Evolutionary conservation across 1,140 invertebrate genomes (phyloP), one percentile per base, ranked within the genome.

Genomic region (Pectinophora gossypiella): DNA sequence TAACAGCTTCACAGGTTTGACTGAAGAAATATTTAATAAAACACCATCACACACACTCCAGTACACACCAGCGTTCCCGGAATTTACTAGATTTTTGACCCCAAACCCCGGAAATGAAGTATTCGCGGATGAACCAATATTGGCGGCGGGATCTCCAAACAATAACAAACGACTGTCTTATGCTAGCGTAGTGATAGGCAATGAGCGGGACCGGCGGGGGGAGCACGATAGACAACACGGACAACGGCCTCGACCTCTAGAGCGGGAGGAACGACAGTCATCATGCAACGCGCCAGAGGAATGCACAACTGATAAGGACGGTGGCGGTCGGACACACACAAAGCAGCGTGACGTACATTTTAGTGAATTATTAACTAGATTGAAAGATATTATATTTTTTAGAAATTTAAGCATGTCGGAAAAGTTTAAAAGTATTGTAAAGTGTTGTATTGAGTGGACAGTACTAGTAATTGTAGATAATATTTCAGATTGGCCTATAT

Each of bases 401-500:
- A 46, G 27, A 27, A 21, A 20, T 23, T 7, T 6, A n/a, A 27
- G 46, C 16, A 23, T 58, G 10, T 19, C 40, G 1, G 16, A 43
- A n/a, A 61, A 57, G 50, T 10, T 57, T 13, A 19, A 48, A 21
- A 46, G 16, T 18, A 21, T 10, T 6, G 12, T 63, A 15, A 47
- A 55, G 18, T 52, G 36, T 18, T 56, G 50, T 47, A 38, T 64
- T 0, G 45, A 60, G 16, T 54, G 53, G 57, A 21, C 59, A 15
- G 45, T 53, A 16, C 43, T 57, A 38, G 47, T 61, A 4, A 10
- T 48, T 1, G 48, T 56, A 9, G 51, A 62, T 23, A 49, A 54
- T 56, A 54, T 59, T 45, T 43, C 42, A 5, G 55, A 57, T n/a
- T 62, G 54, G 56, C 48, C 51, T 12, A 42, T 64, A 9, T 44